Base-by-base conservation (phyloP, 1,140 invertebrate genomes). In the Leptopilina boulardi region DNA sequence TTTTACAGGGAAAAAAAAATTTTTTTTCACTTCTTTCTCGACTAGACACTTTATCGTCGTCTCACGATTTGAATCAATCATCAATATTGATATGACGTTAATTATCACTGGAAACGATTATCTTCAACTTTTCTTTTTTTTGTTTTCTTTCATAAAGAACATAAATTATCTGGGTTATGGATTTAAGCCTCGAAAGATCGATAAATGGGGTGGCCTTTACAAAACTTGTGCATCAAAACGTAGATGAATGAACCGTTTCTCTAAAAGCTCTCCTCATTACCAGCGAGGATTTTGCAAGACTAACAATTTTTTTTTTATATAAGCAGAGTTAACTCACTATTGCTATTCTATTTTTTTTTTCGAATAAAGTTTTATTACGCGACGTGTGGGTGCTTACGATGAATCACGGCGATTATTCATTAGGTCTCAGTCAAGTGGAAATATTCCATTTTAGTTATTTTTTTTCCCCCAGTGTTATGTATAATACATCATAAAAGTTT, bases 341-440 rank as follows among this genome's bases (percentile, higher is more conserved):
- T 26, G 56, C 56, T 59, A 59, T 30, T 59, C 21, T 59, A 26
- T 26, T 59, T 59, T 21, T 19, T 59, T 59, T 21, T 19, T 59
- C 56, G 56, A 21, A 59, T 9, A 30, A 59, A 13, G 26, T 13
- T 59, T 59, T 56, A 15, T 47, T 59, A 26, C 10, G 56, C 56
- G 23, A 26, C 56, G 11, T 59, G 56, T 11, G n/a, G n/a, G 56
- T 21, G 21, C 56, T 59, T 30, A 59, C 56, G 21, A 59, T 59
- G 9, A 26, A 59, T 59, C 56, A 59, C 56, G 21, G 56, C 56
- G 56, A 26, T 59, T 59, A 59, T 59, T 59, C 56, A 59, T 59
- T 59, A 26, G 56, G 56, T 59, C 56, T 59, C 56, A 59, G 56
- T 59, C 56, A 30, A 59, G 56, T 59, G 23, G 56, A 59, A 59